Conservation (phyloP, 2,797 vertebrate species). For the Labeo calbasu region DNA sequence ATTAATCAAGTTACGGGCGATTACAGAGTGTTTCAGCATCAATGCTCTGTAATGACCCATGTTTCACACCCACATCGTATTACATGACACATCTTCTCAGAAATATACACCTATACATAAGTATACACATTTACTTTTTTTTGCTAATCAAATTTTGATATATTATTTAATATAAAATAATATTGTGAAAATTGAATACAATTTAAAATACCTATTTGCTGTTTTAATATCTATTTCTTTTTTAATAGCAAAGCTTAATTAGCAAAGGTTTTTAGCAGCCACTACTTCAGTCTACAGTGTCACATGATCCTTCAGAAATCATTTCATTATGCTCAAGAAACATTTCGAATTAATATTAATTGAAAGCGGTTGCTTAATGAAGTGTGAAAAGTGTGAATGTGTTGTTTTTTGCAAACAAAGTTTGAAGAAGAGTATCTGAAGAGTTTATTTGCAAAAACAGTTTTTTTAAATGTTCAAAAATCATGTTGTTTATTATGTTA, state of each 20-base stretch:
- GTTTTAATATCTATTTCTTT: neutral
- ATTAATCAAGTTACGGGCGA: constrained; percentile 42
- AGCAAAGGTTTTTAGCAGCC: neutral
- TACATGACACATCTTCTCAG: neutral
- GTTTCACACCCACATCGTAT: neutral
- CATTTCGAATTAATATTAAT: neutral
- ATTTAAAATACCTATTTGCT: neutral
- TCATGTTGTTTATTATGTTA: no score
- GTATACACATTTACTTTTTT: neutral
- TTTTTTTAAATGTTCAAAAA: no score
- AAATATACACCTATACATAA: neutral
- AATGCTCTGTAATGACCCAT: neutral
- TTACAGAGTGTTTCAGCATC: constrained; percentile 15
- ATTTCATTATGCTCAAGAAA: neutral
- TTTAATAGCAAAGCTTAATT: neutral
- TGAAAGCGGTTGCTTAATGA: neutral
- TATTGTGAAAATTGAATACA: neutral
- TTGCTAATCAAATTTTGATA: no score
- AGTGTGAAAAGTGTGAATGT: neutral
- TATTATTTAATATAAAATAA: neutral
- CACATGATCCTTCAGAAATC: neutral
- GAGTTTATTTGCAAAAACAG: no score
- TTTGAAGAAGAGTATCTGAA: neutral
- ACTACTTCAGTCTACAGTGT: neutral
- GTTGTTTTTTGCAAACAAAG: neutral